Conservation (phyloP, 2,113 vertebrate genomes). For the Ceyx melanurus region DNA sequence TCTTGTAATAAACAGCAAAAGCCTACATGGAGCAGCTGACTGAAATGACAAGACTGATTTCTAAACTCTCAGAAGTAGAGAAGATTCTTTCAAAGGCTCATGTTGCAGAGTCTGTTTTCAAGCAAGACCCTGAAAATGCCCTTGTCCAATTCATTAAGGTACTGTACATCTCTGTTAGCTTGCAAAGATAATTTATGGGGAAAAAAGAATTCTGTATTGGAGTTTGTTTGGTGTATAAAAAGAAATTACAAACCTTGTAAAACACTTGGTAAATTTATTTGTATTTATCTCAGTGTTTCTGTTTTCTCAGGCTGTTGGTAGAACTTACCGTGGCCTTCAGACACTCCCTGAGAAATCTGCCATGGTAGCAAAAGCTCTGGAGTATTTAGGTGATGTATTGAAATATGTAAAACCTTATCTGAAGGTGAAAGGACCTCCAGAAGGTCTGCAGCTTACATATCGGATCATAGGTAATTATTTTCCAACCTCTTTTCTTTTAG, state of each 20-base stretch:
- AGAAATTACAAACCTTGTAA: background rate
- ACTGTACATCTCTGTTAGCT: conserved; percentile 32
- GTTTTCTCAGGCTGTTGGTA: conserved; percentile 84
- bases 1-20: conserved; percentile 75
- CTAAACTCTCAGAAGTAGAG: conserved; percentile 89
- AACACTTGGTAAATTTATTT: background rate
- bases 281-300: background rate
- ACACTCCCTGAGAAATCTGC: conserved; percentile 86
- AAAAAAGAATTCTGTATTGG: background rate
- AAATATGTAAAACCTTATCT: conserved; percentile 94
- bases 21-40: conserved; percentile 83
- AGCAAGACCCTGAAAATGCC: conserved; percentile 80
- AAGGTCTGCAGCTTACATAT: conserved; percentile 89
- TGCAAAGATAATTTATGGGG: background rate
- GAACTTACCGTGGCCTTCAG: conserved; percentile 82
- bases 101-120: conserved; percentile 67
- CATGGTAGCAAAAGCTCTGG: conserved; percentile 86
- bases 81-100: conserved; percentile 80
- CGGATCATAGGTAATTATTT: conserved; percentile 84
- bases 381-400: conserved; percentile 91
- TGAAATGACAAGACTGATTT: conserved; percentile 89
- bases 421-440: conserved; percentile 82
- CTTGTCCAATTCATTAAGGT: conserved; percentile 91
- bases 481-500: background rate
- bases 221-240: background rate